phyloP scores from a whole-genome alignment of 2,113 vertebrate species.

The Colius striatus region DNA sequence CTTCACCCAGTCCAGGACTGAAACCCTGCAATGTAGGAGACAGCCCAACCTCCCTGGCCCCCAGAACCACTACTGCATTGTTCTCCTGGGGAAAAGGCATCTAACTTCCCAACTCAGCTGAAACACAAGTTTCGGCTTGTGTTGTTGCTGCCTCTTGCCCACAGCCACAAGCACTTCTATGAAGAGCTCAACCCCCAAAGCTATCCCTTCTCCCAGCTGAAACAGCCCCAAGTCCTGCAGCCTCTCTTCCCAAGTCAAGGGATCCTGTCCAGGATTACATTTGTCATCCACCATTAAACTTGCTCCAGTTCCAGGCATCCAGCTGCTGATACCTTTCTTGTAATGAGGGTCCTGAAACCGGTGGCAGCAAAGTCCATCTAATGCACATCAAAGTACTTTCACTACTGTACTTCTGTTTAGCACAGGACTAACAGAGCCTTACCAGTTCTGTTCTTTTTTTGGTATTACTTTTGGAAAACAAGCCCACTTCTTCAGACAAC shows the following conservation, averaged over 20 bases:
- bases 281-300: background rate
- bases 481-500: background rate
- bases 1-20: background rate
- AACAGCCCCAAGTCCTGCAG: background rate
- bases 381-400: background rate
- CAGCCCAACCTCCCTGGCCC: background rate
- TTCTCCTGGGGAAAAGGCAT: background rate
- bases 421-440: background rate
- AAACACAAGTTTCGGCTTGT: background rate
- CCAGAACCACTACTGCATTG: background rate
- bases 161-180: background rate
- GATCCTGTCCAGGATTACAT: rapidly evolving
- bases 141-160: background rate
- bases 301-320: background rate
- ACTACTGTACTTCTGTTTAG: background rate
- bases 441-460: background rate
- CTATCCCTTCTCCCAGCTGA: background rate
- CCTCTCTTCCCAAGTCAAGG: background rate
- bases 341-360: background rate
- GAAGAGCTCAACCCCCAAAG: background rate
- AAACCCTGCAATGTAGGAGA: background rate
- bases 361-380: background rate
- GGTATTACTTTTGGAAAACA: background rate
- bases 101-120: background rate
- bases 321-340: background rate